These are phyloP conservation scores for Sarcoramphus papa DNA, from an alignment of 2,797 vertebrate species.

Conservation along the genomic window DNA sequence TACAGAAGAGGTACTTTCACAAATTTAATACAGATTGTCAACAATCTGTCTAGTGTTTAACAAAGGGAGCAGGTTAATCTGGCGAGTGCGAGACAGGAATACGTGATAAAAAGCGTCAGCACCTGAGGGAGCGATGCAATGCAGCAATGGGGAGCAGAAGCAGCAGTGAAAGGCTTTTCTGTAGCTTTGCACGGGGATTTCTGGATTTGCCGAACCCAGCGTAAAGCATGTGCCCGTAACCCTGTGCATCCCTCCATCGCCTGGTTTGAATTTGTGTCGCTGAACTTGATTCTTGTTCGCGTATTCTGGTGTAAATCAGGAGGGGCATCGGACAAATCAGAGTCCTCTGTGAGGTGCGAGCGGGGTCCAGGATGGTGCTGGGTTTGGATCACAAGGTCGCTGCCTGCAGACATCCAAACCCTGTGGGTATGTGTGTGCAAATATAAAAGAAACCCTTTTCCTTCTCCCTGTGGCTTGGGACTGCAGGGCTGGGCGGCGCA, in stretches of 20 bases:
- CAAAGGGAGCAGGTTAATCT: neutral
- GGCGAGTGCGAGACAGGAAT: accelerated
- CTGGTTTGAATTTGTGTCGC: accelerated
- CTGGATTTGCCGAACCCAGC: neutral
- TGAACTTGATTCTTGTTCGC: neutral
- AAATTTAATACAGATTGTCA: neutral
- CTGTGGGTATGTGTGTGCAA: no score
- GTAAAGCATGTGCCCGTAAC: accelerated
- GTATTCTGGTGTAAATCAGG: neutral
- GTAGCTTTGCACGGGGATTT: accelerated
- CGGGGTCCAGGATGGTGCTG: neutral
- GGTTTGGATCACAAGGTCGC: neutral
- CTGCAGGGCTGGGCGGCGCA: accelerated
- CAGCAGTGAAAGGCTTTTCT: neutral
- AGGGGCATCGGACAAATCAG: accelerated
- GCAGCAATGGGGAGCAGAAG: neutral
- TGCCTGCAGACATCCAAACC: neutral
- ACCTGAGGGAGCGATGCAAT: neutral
- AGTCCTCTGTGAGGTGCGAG: neutral
- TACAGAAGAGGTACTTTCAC: neutral
- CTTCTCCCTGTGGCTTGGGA: neutral
- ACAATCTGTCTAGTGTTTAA: neutral
- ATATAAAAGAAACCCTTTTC: neutral
- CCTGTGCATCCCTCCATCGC: neutral
- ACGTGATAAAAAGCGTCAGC: neutral